phyloP scores from a whole-genome alignment of 2,113 vertebrate species.

The Indri indri region DNA sequence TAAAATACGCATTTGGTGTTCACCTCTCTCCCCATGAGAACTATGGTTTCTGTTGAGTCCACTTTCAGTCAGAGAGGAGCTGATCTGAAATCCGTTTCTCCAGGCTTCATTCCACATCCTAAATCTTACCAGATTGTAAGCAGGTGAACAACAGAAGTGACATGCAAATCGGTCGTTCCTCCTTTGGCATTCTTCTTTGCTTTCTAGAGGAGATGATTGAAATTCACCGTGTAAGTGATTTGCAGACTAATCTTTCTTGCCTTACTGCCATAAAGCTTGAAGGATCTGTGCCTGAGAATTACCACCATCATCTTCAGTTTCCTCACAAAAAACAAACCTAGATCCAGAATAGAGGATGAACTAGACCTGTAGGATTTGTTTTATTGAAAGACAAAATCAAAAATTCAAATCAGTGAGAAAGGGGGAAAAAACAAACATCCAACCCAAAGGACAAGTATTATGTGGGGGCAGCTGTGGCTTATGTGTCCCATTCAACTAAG shows the following conservation, averaged over 20 bases:
- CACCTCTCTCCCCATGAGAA: neutral
- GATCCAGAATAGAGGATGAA: neutral
- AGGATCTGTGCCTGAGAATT: neutral
- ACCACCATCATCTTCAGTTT: neutral
- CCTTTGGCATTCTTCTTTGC: neutral
- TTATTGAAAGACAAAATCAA: constrained; percentile 1
- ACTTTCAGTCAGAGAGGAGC: neutral
- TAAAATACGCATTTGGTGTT: neutral
- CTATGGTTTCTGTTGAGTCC: neutral
- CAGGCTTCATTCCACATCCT: neutral
- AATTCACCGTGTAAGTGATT: neutral
- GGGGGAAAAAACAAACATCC: neutral
- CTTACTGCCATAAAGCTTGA: neutral
- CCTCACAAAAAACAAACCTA: neutral
- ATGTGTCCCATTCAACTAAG: neutral
- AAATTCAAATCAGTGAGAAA: neutral
- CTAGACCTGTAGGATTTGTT: neutral
- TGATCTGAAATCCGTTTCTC: neutral
- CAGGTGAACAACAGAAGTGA: neutral
- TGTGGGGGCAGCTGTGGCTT: neutral
- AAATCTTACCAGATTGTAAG: neutral
- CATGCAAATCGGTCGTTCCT: neutral
- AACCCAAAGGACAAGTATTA: neutral
- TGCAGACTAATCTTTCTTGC: neutral
- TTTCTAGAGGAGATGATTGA: neutral